Conservation (phyloP, 2,888 invertebrate species). For the Dicycla oo region DNA sequence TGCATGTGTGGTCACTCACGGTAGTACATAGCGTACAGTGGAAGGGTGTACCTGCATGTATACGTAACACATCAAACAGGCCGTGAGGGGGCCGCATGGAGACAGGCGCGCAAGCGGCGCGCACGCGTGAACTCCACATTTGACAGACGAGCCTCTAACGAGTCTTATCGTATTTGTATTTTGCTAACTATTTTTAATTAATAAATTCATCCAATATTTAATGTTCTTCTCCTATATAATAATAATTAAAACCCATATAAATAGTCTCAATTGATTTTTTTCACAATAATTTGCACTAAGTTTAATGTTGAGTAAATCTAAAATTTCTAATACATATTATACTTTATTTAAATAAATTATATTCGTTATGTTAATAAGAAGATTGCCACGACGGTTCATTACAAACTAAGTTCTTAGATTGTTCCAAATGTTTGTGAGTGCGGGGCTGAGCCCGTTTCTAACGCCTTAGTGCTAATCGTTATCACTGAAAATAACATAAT, state of each 20-base stretch:
- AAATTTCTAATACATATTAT: slow-evolving; percentile 90
- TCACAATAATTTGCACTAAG: slow-evolving; percentile 90
- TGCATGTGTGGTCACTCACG: slow-evolving; percentile 74
- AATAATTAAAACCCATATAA: slow-evolving; percentile 90
- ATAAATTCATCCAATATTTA: slow-evolving; percentile 91
- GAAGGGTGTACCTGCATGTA: slow-evolving; percentile 23
- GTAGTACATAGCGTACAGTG: slow-evolving; percentile 53
- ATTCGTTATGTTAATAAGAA: slow-evolving; percentile 89
- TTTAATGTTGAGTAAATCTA: slow-evolving; percentile 90
- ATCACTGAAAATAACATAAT: slow-evolving; percentile 89
- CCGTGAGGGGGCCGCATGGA: slow-evolving; percentile 59
- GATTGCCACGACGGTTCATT: slow-evolving; percentile 88
- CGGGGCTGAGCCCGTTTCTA: slow-evolving; percentile 79
- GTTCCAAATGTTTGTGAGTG: slow-evolving; percentile 87
- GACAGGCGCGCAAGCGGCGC: slow-evolving; percentile 65
- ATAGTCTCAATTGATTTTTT: slow-evolving; percentile 89
- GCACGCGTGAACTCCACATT: slow-evolving; percentile 74
- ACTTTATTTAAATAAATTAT: slow-evolving; percentile 90
- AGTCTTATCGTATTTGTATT: slow-evolving; percentile 90
- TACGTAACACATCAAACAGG: slow-evolving; percentile 12
- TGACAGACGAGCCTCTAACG: slow-evolving; percentile 89
- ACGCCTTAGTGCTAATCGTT: slow-evolving; percentile 85
- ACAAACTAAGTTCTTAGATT: slow-evolving; percentile 90
- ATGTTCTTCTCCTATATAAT: slow-evolving; percentile 88
- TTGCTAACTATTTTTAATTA: slow-evolving; percentile 91